Base-by-base conservation (phyloP, 2,888 invertebrate species). In the Drosophila monieri region DNA sequence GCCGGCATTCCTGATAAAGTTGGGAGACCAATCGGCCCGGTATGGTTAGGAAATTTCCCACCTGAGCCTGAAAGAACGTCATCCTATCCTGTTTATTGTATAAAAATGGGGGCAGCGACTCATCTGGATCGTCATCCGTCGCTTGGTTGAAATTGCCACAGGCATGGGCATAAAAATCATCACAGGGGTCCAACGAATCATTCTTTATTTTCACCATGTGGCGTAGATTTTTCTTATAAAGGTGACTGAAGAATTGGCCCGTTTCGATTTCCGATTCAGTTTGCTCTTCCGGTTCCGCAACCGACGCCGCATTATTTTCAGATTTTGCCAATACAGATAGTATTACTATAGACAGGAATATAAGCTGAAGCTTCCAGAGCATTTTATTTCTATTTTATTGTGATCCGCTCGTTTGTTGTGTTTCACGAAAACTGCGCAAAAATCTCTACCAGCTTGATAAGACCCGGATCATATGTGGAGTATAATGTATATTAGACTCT, bases 11-110 rank as follows among this genome's bases (percentile, higher is more conserved):
- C 5, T 59, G 58, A 52, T 90, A 91, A 0, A 90, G 60, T 14
- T 85, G 77, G 0, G 87, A 65, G 0, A 90, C 25, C 23, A 89
- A 25, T 4, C 65, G 59, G 0, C 91, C 90, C 0, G 88, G 81
- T 2, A 61, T 8, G 0, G 89, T 90, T 5, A 66, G 43, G 23
- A 90, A 90, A 6, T 84, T 57, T 3, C 9, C 43, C 37, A 85
- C 73, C 14, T 87, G 77, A 0, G 71, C 58, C 27, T 81, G 69
- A 48, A 90, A 91, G 47, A 90, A 90, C 3, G 70, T 70, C 77
- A 90, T 88, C 35, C 84, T 80, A 64, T 87, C 89, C 62, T 90
- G 90, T 44, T 80, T 77, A 56, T 90, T 90, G 48, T 90, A 89
- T 14, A 90, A 60, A 57, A 84, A 89, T 0, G 90, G 90, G 1